A percentile compares a stretch with the other conserved stretches of the same genome.
These are phyloP conservation scores for Oscheius onirici DNA, from an alignment of 2,888 invertebrate species.

Conservation along the genomic window DNA sequence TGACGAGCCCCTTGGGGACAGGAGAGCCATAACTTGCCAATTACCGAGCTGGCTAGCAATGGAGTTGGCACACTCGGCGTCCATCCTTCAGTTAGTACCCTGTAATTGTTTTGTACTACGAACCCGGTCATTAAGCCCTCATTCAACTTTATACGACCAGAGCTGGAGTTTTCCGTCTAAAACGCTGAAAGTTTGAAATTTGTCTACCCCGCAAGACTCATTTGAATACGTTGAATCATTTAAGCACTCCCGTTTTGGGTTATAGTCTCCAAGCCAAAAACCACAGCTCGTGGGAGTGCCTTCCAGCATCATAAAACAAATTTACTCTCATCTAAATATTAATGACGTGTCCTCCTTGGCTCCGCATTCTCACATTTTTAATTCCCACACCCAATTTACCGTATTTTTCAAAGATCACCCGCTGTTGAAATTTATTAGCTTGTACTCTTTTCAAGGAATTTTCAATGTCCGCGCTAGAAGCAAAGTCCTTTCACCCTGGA, in stretches of 20 bases:
- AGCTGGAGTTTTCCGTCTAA: background rate
- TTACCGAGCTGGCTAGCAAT: conserved; percentile 22
- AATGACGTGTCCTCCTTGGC: too few relatives aligned
- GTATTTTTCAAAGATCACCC: too few relatives aligned
- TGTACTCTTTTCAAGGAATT: too few relatives aligned
- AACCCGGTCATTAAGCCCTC: too few relatives aligned
- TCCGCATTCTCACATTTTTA: too few relatives aligned
- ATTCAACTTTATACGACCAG: too few relatives aligned
- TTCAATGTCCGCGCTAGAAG: too few relatives aligned
- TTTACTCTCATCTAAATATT: too few relatives aligned
- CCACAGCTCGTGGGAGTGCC: background rate
- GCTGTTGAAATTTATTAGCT: too few relatives aligned
- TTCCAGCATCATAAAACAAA: too few relatives aligned
- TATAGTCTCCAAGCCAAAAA: background rate
- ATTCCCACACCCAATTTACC: too few relatives aligned
- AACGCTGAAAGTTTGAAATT: background rate
- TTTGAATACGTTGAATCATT: background rate
- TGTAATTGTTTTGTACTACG: conserved; percentile 18
- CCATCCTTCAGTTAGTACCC: background rate
- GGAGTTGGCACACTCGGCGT: conserved; percentile 27
- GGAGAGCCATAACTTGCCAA: conserved; percentile 27
- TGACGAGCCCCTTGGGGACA: conserved; percentile 1
- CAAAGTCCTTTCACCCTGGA: too few relatives aligned
- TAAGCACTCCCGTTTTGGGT: background rate
- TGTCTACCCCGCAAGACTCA: background rate